These are phyloP conservation scores for Takifugu rubripes DNA, from an alignment of 2,797 vertebrate genomes.

Conservation along the genomic window DNA sequence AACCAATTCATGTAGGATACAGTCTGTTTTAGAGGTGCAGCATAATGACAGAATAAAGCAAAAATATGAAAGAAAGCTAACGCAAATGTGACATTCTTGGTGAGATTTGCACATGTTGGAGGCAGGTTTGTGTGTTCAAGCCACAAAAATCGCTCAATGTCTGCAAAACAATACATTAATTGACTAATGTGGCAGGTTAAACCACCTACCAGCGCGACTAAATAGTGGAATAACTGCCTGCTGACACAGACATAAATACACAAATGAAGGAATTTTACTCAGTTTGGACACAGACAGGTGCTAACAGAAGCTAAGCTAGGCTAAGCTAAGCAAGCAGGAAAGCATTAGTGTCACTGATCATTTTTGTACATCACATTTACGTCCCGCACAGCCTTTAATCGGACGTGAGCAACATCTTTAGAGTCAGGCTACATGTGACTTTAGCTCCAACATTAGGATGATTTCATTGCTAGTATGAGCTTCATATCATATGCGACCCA, in stretches of 20 bases:
- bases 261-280: background rate
- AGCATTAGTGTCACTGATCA: background rate
- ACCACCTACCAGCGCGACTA: background rate
- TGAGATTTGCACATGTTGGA: no score
- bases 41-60: slow-evolving; percentile 15
- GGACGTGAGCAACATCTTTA: slow-evolving; percentile 21
- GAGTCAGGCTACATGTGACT: slow-evolving; percentile 29
- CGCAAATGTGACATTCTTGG: slow-evolving; percentile 29
- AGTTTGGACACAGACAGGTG: background rate
- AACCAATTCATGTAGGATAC: no score
- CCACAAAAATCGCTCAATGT: no score
- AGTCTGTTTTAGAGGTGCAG: background rate
- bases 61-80: slow-evolving; percentile 34
- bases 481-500: slow-evolving; percentile 7
- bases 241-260: background rate
- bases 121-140: no score
- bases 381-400: slow-evolving; percentile 25
- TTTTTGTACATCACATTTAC: slow-evolving; percentile 12
- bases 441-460: slow-evolving; percentile 26
- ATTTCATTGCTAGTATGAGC: slow-evolving; percentile 12
- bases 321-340: background rate
- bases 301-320: background rate
- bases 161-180: no score
- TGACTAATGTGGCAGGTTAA: no score
- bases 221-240: background rate